Evolutionary conservation across 1,140 invertebrate genomes (phyloP), one percentile per base, ranked within the genome.

Genomic region (Elysia chlorotica): DNA sequence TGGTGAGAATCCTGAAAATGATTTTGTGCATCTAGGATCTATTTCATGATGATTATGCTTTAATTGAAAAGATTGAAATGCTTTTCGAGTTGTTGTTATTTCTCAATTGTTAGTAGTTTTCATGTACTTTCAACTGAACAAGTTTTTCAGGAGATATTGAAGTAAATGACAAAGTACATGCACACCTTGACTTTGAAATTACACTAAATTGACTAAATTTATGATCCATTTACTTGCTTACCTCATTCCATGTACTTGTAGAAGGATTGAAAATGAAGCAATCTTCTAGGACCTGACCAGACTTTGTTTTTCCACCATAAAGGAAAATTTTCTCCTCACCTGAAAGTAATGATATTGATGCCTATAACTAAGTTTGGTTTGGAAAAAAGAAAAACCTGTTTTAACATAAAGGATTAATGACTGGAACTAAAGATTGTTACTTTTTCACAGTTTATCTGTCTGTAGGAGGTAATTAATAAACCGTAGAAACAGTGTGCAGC

Each of bases 281-380:
- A 74, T 82, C 76, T 67, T 74, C 76, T 41, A 85, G 74, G n/a
- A 78, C 77, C 57, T 78, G 56, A 14, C 77, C 61, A 48, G 61
- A 71, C 38, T 73, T 73, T 36, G 76, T 82, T 36, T 81, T 69
- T 2, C 87, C 87, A 54, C 87, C 87, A 83, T 83, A 83, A 19
- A 87, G 36, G 54, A 86, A 74, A 23, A 87, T 73, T 6, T 76
- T 57, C 28, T 84, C 79, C 53, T 69, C 36, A 48, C 78, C 85
- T 86, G 53, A 4, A 75, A 75, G 54, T 10, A 33, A 74, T 63
- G 59, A 33, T 19, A 61, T 59, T 59, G 17, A 10, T 59, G 25
- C 6, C 10, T 59, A 10, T 6, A 59, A 25, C 56, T 59, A 25
- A 25, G 6, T 21, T 21, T 25, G 10, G 10, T 25, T 10, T 25